phyloP scores from a whole-genome alignment of 1,140 invertebrate species.

The Temnothorax curvispinosus region DNA sequence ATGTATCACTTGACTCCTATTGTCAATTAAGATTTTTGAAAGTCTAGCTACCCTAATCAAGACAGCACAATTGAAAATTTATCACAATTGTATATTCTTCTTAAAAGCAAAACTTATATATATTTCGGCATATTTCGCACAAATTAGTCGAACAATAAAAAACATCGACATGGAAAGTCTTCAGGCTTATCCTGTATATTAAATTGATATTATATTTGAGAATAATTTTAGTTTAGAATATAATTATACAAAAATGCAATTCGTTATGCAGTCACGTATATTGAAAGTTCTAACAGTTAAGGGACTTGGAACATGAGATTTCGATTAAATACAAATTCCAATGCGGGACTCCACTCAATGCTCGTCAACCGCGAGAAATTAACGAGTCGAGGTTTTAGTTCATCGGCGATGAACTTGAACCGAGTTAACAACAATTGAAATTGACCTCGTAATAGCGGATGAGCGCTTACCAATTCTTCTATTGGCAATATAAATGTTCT shows the following conservation, averaged over 20 bases:
- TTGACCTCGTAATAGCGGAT: conserved; percentile 46
- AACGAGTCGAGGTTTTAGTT: conserved; percentile 16
- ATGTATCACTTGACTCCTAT: too few relatives aligned
- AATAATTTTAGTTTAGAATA: not conserved
- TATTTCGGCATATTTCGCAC: too few relatives aligned
- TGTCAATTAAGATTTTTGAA: too few relatives aligned
- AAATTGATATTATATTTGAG: not conserved
- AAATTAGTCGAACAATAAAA: too few relatives aligned
- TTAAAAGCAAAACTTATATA: too few relatives aligned
- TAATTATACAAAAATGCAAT: not conserved
- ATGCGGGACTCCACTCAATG: not conserved
- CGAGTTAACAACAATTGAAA: conserved; percentile 73
- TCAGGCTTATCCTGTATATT: not conserved
- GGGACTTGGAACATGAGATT: not conserved
- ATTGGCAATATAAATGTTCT: conserved; percentile 17
- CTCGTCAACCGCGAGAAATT: conserved; percentile 25
- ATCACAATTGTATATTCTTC: too few relatives aligned
- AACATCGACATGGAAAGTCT: too few relatives aligned
- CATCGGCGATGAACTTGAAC: conserved; percentile 67
- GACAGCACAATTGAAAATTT: too few relatives aligned
- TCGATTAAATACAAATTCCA: conserved; percentile 13
- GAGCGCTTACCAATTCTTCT: conserved; percentile 19
- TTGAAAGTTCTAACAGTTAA: not conserved
- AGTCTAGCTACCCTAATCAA: too few relatives aligned
- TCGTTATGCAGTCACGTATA: not conserved